A percentile compares a stretch with the other conserved stretches of the same genome.
These are phyloP conservation scores for Thamnophis elegans DNA, from an alignment of 2,797 vertebrate species.

Conservation along the genomic window DNA sequence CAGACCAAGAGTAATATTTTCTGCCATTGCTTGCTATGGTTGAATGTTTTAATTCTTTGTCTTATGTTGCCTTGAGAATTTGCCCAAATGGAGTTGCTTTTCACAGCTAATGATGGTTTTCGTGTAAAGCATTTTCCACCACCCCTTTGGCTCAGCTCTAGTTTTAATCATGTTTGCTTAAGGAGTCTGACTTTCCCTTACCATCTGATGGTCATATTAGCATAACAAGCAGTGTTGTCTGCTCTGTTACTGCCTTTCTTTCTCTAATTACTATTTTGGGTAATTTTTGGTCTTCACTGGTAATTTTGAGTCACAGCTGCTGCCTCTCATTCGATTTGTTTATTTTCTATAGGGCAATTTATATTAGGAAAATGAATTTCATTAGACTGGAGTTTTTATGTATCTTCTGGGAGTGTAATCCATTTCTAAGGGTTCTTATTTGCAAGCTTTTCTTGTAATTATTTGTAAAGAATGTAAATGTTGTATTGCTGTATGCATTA, in stretches of 20 bases:
- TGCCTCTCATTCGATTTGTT: slow-evolving; percentile 58
- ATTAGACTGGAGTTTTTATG: slow-evolving; percentile 43
- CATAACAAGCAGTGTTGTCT: slow-evolving; percentile 44
- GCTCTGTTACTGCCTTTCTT: slow-evolving; percentile 44
- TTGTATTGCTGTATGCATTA: slow-evolving; percentile 19
- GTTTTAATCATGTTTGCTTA: slow-evolving; percentile 26
- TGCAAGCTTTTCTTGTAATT: slow-evolving; percentile 34
- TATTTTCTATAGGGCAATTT: slow-evolving; percentile 56
- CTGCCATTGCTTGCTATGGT: neutral
- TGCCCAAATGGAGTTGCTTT: neutral
- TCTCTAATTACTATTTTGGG: slow-evolving; percentile 60
- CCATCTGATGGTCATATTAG: slow-evolving; percentile 41
- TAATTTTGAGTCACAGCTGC: slow-evolving; percentile 62
- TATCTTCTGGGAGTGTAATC: slow-evolving; percentile 33
- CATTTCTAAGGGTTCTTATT: slow-evolving; percentile 39
- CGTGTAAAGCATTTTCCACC: neutral
- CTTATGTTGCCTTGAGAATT: neutral
- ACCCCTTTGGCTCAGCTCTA: neutral
- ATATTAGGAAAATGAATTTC: slow-evolving; percentile 52
- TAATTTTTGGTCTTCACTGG: slow-evolving; percentile 36
- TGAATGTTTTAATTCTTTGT: neutral
- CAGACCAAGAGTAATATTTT: neutral
- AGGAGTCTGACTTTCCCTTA: slow-evolving; percentile 23
- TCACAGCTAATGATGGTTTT: neutral
- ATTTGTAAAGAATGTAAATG: slow-evolving; percentile 39